Evolutionary conservation across 1,140 invertebrate genomes (phyloP).

Genomic region (Agraylea sexmaculata): DNA sequence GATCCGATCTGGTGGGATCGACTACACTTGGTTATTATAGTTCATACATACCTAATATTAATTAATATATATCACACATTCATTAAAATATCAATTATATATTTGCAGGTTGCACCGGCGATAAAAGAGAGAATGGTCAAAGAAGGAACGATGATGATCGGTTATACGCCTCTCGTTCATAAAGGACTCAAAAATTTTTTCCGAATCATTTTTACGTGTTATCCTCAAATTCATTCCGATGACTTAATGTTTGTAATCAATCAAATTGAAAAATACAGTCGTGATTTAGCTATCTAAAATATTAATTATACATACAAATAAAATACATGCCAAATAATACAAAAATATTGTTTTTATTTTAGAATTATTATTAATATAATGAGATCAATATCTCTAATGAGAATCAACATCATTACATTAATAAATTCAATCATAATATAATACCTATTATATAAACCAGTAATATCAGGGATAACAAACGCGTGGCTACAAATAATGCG

Average conservation of each 20-base stretch:
- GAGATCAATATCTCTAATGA: too few species aligned
- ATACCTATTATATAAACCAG: too few species aligned
- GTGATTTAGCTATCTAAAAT: too few species aligned
- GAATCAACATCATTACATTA: too few species aligned
- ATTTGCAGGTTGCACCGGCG: slow-evolving; percentile 61
- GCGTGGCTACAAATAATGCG: too few species aligned
- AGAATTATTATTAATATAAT: too few species aligned
- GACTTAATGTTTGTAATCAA: slow-evolving; percentile 14
- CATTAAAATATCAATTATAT: neutral
- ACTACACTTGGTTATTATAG: slow-evolving; percentile 44
- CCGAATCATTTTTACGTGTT: slow-evolving; percentile 73
- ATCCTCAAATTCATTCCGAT: slow-evolving; percentile 34
- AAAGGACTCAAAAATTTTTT: slow-evolving; percentile 72
- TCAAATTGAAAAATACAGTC: slow-evolving; percentile 13
- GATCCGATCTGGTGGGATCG: slow-evolving; percentile 54
- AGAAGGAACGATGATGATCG: slow-evolving; percentile 69
- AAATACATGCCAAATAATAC: too few species aligned
- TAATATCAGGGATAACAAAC: too few species aligned
- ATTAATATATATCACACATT: neutral
- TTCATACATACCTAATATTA: neutral
- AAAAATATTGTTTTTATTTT: too few species aligned
- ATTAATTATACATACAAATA: too few species aligned
- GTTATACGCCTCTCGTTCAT: slow-evolving; percentile 65
- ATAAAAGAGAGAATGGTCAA: slow-evolving; percentile 74
- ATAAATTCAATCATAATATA: too few species aligned